phyloP scores from a whole-genome alignment of 2,888 invertebrate species.

The Pachydiplax longipennis region DNA sequence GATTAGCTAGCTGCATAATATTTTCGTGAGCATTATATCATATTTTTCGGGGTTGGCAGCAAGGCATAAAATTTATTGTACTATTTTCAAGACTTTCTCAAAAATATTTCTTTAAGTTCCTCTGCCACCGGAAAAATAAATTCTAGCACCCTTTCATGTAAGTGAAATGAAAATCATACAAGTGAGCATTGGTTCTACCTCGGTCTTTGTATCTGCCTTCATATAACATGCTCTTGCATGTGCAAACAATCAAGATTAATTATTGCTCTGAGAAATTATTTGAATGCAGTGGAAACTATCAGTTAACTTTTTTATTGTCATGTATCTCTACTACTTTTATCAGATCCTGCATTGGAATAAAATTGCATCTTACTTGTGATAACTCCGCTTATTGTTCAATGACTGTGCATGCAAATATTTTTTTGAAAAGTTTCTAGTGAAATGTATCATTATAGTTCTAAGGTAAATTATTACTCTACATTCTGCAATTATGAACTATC shows the following conservation, averaged over 20 bases:
- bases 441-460: background rate
- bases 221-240: background rate
- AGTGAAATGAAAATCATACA: background rate
- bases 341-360: background rate
- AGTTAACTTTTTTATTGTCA: slow-evolving; percentile 12
- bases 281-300: slow-evolving; percentile 9
- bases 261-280: background rate
- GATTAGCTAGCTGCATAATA: too few species aligned
- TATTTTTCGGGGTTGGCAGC: background rate
- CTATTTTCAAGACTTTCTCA: background rate
- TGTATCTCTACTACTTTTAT: slow-evolving; percentile 3
- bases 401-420: slow-evolving; percentile 32
- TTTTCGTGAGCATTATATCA: background rate
- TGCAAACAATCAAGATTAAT: background rate
- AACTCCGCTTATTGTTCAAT: slow-evolving; percentile 3
- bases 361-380: slow-evolving; percentile 2
- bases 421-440: slow-evolving; percentile 23
- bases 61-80: background rate
- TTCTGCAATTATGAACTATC: background rate
- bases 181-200: slow-evolving; percentile 39
- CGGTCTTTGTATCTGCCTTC: slow-evolving; percentile 36
- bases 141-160: background rate
- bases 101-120: background rate
- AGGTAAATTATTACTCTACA: background rate
- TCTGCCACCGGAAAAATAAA: background rate